A percentile compares a stretch with the other conserved stretches of the same genome.
These are phyloP conservation scores for Telmatochromis sp. DNA, from an alignment of 2,113 vertebrate species.

Conservation along the genomic window DNA sequence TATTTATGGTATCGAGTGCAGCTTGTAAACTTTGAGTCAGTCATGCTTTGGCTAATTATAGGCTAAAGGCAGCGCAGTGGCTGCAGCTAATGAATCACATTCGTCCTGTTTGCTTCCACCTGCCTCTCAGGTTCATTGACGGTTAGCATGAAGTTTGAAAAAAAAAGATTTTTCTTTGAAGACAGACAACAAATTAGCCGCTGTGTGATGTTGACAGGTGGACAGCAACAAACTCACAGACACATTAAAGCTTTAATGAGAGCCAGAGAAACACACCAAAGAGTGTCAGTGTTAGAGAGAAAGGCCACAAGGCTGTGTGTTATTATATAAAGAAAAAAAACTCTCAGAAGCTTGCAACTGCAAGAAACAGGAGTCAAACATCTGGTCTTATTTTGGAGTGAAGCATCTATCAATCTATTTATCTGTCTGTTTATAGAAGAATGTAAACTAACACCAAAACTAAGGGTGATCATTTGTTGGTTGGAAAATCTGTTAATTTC, in stretches of 20 bases:
- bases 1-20: conserved; percentile 41
- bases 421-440: not conserved
- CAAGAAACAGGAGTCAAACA: not conserved
- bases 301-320: not conserved
- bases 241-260: conserved; percentile 14
- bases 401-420: not conserved
- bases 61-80: not conserved
- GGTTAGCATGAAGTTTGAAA: not conserved
- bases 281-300: not conserved
- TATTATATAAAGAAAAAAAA: not conserved
- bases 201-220: not conserved
- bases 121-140: conserved; percentile 19
- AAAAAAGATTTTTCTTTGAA: not conserved
- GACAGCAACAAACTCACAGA: not conserved
- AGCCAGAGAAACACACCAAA: not conserved
- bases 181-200: not conserved
- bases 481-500: not conserved
- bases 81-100: conserved; percentile 26
- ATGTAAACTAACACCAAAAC: not conserved
- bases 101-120: conserved; percentile 4
- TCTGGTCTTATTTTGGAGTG: not conserved
- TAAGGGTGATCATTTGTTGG: not conserved
- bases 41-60: conserved; percentile 37
- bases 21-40: conserved; percentile 43
- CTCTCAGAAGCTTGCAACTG: not conserved